Evolutionary conservation across 2,113 vertebrate genomes (phyloP).

Genomic region (Cathartes aura): DNA sequence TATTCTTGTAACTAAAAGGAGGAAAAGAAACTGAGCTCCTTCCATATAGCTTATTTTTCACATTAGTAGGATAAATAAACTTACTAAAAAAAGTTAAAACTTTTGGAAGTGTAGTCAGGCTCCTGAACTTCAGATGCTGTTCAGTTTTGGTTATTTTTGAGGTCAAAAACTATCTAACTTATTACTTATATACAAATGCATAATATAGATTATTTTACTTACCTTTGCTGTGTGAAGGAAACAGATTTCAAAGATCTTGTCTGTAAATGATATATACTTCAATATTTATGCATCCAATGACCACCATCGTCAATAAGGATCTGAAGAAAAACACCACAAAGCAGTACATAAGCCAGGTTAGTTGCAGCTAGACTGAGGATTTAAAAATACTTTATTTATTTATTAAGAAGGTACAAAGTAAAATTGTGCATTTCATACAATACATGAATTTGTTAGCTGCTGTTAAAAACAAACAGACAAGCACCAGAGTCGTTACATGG

Average conservation of each 20-base stretch:
- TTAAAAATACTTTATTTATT: not conserved
- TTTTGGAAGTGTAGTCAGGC: not conserved
- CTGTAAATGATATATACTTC: constrained; percentile 66
- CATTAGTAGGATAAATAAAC: not conserved
- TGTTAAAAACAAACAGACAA: not conserved
- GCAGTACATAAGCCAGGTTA: not conserved
- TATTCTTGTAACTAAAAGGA: not conserved
- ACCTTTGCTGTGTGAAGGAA: constrained; percentile 67
- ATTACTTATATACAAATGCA: rapidly evolving
- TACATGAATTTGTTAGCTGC: not conserved
- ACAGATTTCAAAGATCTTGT: constrained; percentile 68
- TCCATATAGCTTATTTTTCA: not conserved
- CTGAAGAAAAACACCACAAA: constrained; percentile 39
- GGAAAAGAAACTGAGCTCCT: not conserved
- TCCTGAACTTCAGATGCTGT: not conserved
- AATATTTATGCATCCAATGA: constrained; percentile 51
- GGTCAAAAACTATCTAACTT: rapidly evolving
- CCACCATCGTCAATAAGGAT: constrained; percentile 59
- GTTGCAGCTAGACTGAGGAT: not conserved
- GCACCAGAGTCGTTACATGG: not conserved
- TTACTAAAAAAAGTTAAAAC: not conserved
- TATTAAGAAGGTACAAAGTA: not conserved
- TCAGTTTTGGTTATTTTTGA: not conserved
- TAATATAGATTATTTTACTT: not conserved
- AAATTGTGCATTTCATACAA: not conserved